phyloP scores from a whole-genome alignment of 2,113 vertebrate species.

The Nettapus auritus region DNA sequence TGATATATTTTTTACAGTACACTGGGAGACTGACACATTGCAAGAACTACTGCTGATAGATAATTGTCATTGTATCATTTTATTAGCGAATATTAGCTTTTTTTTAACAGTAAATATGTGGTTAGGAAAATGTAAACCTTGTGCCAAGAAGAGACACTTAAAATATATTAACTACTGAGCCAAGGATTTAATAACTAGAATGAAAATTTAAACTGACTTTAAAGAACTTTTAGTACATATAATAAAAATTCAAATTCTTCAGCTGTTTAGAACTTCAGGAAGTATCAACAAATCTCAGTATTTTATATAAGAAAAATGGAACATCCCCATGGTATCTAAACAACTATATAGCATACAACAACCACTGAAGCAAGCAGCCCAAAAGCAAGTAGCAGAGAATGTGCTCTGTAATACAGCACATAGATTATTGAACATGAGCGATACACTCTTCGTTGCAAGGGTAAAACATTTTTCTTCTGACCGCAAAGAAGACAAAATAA shows the following conservation, averaged over 20 bases:
- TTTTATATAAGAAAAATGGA: background rate
- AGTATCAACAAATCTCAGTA: background rate
- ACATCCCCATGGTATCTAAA: background rate
- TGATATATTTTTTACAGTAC: background rate
- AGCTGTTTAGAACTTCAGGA: background rate
- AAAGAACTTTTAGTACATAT: background rate
- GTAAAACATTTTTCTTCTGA: slow-evolving; percentile 45
- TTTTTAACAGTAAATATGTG: slow-evolving; percentile 23
- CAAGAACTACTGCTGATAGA: background rate
- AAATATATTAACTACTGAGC: background rate
- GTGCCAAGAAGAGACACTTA: slow-evolving; percentile 34
- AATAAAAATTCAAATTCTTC: slow-evolving; percentile 1
- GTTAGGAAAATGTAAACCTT: slow-evolving; percentile 29
- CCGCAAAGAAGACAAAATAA: slow-evolving; percentile 20
- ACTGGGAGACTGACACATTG: background rate
- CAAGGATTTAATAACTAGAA: slow-evolving; percentile 5
- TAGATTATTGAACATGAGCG: slow-evolving; percentile 23
- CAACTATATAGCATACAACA: background rate
- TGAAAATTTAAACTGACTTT: background rate
- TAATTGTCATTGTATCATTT: background rate
- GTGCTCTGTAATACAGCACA: background rate
- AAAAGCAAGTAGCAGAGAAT: background rate
- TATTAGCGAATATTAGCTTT: slow-evolving; percentile 38
- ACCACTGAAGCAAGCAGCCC: background rate
- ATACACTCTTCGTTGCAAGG: background rate